Conservation (phyloP, 2,888 invertebrate genomes). For the Orchesella flavescens region DNA sequence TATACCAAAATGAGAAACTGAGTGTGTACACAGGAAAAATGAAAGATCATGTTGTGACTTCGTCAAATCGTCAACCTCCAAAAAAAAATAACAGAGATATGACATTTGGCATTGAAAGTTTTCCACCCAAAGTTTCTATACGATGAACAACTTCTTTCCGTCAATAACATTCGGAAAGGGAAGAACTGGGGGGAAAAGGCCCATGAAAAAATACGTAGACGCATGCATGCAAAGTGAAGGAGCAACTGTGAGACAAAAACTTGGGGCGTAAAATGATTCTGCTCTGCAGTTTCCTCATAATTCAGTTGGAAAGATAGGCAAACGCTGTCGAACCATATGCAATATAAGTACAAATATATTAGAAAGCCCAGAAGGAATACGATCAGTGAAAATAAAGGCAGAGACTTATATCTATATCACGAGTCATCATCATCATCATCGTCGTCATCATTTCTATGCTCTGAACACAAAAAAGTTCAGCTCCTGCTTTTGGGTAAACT, state of each 20-base stretch:
- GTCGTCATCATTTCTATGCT: too few species aligned
- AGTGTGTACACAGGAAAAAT: background rate
- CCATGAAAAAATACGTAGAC: background rate
- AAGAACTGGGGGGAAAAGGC: background rate
- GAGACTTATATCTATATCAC: too few species aligned
- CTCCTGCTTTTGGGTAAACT: background rate
- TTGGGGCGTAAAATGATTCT: background rate
- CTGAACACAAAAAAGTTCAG: background rate
- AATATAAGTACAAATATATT: too few species aligned
- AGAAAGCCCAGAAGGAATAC: too few species aligned
- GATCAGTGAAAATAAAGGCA: too few species aligned
- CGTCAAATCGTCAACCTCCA: background rate
- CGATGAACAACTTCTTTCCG: background rate
- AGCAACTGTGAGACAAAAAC: background rate
- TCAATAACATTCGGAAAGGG: background rate
- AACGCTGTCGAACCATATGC: too few species aligned
- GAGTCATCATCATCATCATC: too few species aligned
- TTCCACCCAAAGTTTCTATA: background rate
- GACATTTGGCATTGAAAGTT: conserved; percentile 30
- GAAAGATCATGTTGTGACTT: conserved; percentile 4
- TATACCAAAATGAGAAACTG: background rate
- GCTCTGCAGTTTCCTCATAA: background rate
- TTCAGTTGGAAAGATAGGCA: background rate
- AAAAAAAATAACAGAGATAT: background rate
- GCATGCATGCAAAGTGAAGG: background rate